These are phyloP conservation scores for Colostygia pectinataria DNA, from an alignment of 2,888 invertebrate genomes.

Conservation along the genomic window DNA sequence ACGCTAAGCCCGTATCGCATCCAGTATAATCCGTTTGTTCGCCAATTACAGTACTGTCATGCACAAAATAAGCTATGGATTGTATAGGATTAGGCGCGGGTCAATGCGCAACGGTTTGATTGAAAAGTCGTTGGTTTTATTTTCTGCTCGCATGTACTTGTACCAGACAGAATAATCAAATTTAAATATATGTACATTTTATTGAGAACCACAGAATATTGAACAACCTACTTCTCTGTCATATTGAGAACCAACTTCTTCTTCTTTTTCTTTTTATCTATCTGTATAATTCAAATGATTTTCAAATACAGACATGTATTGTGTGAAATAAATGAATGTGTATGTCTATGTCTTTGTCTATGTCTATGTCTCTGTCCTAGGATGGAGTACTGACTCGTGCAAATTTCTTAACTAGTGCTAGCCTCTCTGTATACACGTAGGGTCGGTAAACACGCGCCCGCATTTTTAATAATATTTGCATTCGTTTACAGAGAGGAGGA, in stretches of 20 bases:
- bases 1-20: background rate
- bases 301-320: no score
- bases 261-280: no score
- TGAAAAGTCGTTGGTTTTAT: constrained; percentile 20
- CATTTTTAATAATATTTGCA: constrained; percentile 12
- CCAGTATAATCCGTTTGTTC: constrained; percentile 15
- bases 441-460: background rate
- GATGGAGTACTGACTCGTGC: no score
- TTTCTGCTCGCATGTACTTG: constrained; percentile 7
- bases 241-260: no score
- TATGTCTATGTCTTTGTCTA: no score
- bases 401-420: no score
- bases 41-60: constrained; percentile 23
- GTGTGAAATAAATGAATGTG: no score
- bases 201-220: no score
- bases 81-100: constrained; percentile 13
- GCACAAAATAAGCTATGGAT: constrained; percentile 20
- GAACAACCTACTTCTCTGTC: no score
- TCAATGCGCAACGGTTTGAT: constrained; percentile 19
- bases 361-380: no score
- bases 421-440: background rate
- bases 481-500: constrained; percentile 6
- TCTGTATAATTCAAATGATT: no score
- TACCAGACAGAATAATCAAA: background rate
- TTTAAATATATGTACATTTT: background rate